Evolutionary conservation across 2,888 invertebrate genomes (phyloP).

Genomic region (Microdon myrmicae): DNA sequence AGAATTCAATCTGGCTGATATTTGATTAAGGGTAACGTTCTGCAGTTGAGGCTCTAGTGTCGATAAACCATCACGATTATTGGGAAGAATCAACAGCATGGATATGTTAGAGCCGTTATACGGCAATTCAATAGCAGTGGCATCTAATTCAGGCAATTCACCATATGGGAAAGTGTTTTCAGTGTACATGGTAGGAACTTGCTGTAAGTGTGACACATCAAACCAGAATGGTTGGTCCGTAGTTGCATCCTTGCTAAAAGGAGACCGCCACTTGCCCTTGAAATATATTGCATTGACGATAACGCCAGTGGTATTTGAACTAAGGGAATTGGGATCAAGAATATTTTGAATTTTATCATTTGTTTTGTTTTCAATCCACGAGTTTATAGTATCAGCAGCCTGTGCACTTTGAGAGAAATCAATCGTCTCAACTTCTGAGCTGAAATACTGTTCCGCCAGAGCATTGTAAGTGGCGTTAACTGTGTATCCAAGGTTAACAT

Average conservation of each 20-base stretch:
- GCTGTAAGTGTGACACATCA: constrained; percentile 66
- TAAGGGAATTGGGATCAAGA: constrained; percentile 71
- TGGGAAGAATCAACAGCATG: constrained; percentile 79
- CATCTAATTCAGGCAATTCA: constrained; percentile 63
- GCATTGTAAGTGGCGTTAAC: constrained; percentile 70
- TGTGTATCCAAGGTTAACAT: constrained; percentile 70
- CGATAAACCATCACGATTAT: constrained; percentile 72
- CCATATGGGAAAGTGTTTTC: constrained; percentile 66
- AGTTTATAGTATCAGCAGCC: constrained; percentile 75
- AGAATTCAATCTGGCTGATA: constrained; percentile 66
- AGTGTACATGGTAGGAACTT: constrained; percentile 76
- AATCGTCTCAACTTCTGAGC: constrained; percentile 72
- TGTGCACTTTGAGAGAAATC: constrained; percentile 70
- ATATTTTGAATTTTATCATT: constrained; percentile 84
- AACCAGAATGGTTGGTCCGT: constrained; percentile 61
- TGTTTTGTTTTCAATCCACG: constrained; percentile 84
- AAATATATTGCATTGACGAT: constrained; percentile 85
- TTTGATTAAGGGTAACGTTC: constrained; percentile 68
- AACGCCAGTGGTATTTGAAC: constrained; percentile 69
- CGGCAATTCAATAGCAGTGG: constrained; percentile 75
- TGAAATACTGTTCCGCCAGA: constrained; percentile 72
- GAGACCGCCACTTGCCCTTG: constrained; percentile 78
- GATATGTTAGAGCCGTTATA: constrained; percentile 75
- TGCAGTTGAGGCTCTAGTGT: constrained; percentile 72
- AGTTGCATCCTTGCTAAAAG: constrained; percentile 69